Base-by-base conservation (phyloP, 2,797 vertebrate species). In the Fistularia commersonii region DNA sequence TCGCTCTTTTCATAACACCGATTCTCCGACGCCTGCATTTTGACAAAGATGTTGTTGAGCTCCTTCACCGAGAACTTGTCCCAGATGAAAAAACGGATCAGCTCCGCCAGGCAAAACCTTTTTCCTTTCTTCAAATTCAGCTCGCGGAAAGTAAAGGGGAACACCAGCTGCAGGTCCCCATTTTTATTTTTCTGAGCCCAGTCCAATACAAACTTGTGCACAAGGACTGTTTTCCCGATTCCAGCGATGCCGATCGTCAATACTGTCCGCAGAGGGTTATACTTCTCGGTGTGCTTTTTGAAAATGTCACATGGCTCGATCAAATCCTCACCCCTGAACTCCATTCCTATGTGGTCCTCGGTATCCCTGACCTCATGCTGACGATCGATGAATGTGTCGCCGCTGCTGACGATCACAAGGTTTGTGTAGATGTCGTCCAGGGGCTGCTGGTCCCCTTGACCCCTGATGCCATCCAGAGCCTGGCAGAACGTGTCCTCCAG, bases 171-270 rank as follows among this genome's bases (percentile, higher is more conserved):
- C 31, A 49, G 51, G 23, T 61, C 51, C 7, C 39, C 13, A 14
- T 61, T 54, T 1, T 11, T 34, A 11, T 6, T 42, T 10, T n/a
- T 2, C 8, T 50, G 8, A 3, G 68, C 50, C 68, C 62, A 71
- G 54, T 66, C 68, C 57, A 66, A 14, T n/a, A 66, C 44, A 32
- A 71, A 66, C 23, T 58, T 66, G 8, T 37, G 51, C 11, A 66
- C 54, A 0, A 71, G 43, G 47, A 71, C 33, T 0, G 68, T 66
- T 62, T 71, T 71, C 0, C 68, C 68, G 8, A 66, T 58, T 33
- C 68, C 64, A 14, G 64, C 64, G 1, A 61, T 36, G n/a, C 64
- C 64, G 1, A 12, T 53, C 5, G 58, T 61, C 32, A 62, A 32
- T 37, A 67, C 41, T 1, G 12, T 46, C 52, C 53, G 56, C 7